Base-by-base conservation (phyloP, 2,888 invertebrate genomes). In the Drosophila koepferae region DNA sequence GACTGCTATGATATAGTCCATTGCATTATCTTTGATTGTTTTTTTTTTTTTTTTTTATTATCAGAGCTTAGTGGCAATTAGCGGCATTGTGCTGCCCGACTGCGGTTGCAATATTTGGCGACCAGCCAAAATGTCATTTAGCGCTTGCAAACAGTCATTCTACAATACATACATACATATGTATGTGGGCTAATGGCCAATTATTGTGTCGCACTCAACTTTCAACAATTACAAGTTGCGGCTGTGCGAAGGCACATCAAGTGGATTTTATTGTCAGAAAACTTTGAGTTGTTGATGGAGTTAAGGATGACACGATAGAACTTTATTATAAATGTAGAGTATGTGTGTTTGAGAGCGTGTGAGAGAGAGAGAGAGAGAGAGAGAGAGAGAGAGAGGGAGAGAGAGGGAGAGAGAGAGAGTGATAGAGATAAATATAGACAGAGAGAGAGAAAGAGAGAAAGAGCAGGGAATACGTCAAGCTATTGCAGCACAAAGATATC, bases 121-220 rank as follows among this genome's bases (percentile, higher is more conserved):
- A 28, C 28, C 43, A 40, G 41, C 51, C 67, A 48, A 72, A 43
- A 38, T 36, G 23, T 34, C 34, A 5, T 1, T 18, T 62, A 14
- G 31, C 10, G 31, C 53, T 28, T 41, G 58, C 58, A 46, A 23
- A 23, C 59, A 51, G 6, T 6, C 62, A 44, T 34, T 78, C 64
- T 51, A 18, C 54, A 18, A 62, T 51, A 23, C 54, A 18, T 41
- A 23, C 54, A 18, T 41, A 20, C 20, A 20, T 20, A 20, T 20
- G 20, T 20, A 54, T 78, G 49, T 73, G 49, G 48, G 31, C 61
- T 73, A 76, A 79, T 74, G 79, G 69, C 74, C 62, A 74, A 58
- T 59, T 63, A 74, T 64, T 48, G 62, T 36, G 44, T 6, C 49
- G 28, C 14, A 18, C 8, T 40, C 12, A 67, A 67, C 51, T 60